phyloP scores from a whole-genome alignment of 2,888 invertebrate genomes.

The Tipula helvola region DNA sequence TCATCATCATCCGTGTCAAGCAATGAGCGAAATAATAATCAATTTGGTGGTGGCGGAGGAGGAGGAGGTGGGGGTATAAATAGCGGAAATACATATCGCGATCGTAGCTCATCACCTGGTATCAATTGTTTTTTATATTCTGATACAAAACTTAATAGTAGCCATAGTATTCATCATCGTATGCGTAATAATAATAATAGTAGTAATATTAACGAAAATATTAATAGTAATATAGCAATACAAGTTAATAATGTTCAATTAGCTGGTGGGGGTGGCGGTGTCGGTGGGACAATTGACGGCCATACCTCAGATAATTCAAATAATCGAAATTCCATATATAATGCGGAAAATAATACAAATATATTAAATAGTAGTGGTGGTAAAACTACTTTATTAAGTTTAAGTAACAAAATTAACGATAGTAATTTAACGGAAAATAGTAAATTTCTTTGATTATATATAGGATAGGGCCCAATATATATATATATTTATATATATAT shows the following conservation, averaged over 20 bases:
- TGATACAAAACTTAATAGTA: constrained; percentile 12
- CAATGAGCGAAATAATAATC: neutral
- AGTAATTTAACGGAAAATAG: neutral
- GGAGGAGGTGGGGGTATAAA: constrained; percentile 15
- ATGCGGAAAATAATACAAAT: neutral
- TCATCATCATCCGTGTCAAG: neutral
- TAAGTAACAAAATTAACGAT: neutral
- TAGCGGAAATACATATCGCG: neutral
- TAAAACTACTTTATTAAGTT: neutral
- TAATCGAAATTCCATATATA: neutral
- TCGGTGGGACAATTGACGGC: neutral
- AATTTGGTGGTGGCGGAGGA: neutral
- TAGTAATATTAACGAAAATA: neutral
- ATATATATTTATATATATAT: too few relatives aligned
- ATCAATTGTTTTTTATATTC: constrained; percentile 15
- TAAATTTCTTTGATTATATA: neutral
- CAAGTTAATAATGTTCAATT: neutral
- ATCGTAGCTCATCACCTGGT: constrained; percentile 14
- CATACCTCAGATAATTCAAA: neutral
- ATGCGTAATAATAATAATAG: neutral
- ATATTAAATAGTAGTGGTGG: neutral
- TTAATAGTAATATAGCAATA: neutral
- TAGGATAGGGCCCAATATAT: neutral
- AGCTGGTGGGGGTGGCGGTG: neutral
- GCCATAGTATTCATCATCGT: neutral